These are phyloP conservation scores for Blomia tropicalis DNA, from an alignment of 2,888 invertebrate genomes.

Conservation along the genomic window DNA sequence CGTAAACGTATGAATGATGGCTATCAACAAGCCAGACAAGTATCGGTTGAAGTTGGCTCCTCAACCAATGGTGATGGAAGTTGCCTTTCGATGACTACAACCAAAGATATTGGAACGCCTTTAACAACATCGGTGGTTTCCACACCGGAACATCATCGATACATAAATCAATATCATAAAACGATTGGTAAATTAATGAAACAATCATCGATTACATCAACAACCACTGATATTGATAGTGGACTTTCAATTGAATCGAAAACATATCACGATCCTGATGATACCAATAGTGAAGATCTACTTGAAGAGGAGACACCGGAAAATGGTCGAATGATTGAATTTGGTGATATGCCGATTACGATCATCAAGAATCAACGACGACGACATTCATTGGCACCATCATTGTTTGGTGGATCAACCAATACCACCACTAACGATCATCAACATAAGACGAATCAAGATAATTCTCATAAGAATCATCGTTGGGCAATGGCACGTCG, in stretches of 20 bases:
- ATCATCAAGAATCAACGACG: neutral
- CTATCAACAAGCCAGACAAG: slow-evolving; percentile 1
- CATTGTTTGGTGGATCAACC: neutral
- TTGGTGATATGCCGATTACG: neutral
- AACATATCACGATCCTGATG: neutral
- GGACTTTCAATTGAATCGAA: slow-evolving; percentile 3
- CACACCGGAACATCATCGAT: neutral
- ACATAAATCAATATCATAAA: neutral
- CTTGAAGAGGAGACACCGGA: neutral
- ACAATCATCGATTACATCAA: neutral
- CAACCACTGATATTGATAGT: slow-evolving; percentile 1
- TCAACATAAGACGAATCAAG: neutral
- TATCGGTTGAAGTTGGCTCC: neutral
- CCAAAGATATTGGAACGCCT: too few species aligned
- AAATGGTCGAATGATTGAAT: neutral
- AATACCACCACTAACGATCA: neutral
- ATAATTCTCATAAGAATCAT: neutral
- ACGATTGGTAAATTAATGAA: neutral
- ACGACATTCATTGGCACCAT: neutral
- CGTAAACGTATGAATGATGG: neutral
- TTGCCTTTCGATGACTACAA: too few species aligned
- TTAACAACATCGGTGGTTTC: neutral
- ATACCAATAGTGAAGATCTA: neutral
- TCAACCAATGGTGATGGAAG: too few species aligned
- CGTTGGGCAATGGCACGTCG: neutral